Evolutionary conservation across 2,797 vertebrate species (phyloP).

Genomic region (Falco novaeseelandiae): DNA sequence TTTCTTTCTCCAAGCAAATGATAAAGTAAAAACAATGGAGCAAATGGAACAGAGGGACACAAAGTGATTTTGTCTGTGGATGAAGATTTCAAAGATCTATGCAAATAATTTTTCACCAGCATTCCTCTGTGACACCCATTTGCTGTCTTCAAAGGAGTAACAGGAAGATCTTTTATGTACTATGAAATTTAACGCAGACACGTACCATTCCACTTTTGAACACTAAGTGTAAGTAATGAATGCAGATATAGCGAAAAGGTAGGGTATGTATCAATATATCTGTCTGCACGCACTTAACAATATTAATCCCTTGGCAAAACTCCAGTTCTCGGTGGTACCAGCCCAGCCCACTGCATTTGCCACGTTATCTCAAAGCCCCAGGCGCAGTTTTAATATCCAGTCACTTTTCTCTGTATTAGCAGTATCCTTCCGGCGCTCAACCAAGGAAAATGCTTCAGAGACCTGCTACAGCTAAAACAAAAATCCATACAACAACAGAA

Average conservation of each 20-base stretch:
- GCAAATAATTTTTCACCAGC: not conserved
- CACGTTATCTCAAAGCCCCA: not conserved
- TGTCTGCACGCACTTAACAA: constrained; percentile 18
- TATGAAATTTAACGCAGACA: not conserved
- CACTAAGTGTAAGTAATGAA: not conserved
- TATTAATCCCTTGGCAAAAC: not conserved
- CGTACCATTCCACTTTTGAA: not conserved
- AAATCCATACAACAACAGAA: constrained; percentile 5
- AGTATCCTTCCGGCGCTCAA: not conserved
- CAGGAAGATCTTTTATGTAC: not conserved
- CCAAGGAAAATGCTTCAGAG: not conserved
- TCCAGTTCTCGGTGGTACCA: not conserved
- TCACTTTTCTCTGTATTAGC: not conserved
- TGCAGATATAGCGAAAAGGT: not conserved
- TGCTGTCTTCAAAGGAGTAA: not conserved
- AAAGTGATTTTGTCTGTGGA: constrained; percentile 12
- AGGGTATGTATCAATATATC: not conserved
- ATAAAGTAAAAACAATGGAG: constrained; percentile 6
- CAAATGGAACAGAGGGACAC: not conserved
- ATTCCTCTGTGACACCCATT: not conserved
- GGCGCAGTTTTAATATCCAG: not conserved
- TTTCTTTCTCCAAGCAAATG: constrained; percentile 1
- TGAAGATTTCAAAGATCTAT: constrained; percentile 14
- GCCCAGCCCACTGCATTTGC: not conserved
- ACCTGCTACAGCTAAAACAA: not conserved